A percentile compares a stretch with the other conserved stretches of the same genome.
These are phyloP conservation scores for Xenopus laevis DNA, from an alignment of 2,113 vertebrate species.

Conservation along the genomic window DNA sequence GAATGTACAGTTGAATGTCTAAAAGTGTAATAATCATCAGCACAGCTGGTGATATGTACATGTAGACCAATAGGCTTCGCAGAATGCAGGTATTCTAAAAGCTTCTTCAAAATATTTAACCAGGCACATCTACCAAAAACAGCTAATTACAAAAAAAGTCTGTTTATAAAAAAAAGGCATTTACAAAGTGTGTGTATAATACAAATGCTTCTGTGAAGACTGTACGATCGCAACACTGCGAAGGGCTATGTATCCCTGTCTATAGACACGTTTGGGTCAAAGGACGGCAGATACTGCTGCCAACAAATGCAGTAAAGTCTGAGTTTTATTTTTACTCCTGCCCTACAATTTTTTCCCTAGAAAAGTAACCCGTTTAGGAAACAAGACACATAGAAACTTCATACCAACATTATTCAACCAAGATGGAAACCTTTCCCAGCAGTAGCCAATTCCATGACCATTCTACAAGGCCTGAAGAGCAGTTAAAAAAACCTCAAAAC, in stretches of 20 bases:
- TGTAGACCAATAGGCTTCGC: neutral
- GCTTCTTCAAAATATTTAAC: neutral
- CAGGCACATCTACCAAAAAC: neutral
- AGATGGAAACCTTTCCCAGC: neutral
- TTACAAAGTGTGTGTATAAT: neutral
- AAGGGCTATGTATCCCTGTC: neutral
- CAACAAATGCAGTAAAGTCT: conserved; percentile 3
- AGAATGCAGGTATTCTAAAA: neutral
- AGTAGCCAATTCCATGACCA: neutral
- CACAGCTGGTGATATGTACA: neutral
- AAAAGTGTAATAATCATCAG: neutral
- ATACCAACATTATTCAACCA: neutral
- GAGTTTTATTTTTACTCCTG: neutral
- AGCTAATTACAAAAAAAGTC: too few species aligned
- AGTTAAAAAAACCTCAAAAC: neutral
- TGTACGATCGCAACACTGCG: neutral
- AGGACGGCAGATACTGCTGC: neutral
- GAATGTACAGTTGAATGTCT: too few species aligned
- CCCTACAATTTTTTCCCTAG: neutral
- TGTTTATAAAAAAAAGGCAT: too few species aligned
- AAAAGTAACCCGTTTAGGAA: conserved; percentile 12
- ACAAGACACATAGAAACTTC: conserved; percentile 5
- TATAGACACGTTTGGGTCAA: conserved; percentile 2
- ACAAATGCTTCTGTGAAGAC: conserved; percentile 9
- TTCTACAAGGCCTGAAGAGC: neutral